A percentile compares a stretch with the other conserved stretches of the same genome.
Evolutionary conservation across 2,113 vertebrate species (phyloP).

Genomic region (Laticauda colubrina): DNA sequence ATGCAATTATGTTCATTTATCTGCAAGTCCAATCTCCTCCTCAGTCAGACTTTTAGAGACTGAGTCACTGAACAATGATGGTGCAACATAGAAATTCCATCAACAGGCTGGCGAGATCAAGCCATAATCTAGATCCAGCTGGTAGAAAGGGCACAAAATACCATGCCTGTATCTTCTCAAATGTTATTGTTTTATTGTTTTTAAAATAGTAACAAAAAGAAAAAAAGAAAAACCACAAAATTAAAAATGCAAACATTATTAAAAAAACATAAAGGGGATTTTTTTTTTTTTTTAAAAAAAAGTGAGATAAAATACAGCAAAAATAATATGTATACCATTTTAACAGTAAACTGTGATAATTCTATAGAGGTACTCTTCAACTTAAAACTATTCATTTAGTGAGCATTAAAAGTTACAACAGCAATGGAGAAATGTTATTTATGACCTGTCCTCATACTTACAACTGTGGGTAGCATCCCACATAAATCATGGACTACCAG

Average conservation of each 20-base stretch:
- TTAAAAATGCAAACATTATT: too few relatives aligned
- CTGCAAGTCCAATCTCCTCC: neutral
- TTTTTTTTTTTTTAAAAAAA: too few relatives aligned
- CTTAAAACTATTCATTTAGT: neutral
- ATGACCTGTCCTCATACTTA: neutral
- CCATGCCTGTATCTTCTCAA: slow-evolving; percentile 73
- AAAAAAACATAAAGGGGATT: too few relatives aligned
- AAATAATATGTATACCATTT: neutral
- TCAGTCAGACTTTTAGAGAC: neutral
- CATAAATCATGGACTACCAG: neutral
- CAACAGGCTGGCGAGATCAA: neutral
- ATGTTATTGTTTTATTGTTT: too few relatives aligned
- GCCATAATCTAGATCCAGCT: neutral
- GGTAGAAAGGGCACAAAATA: neutral
- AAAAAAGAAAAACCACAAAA: too few relatives aligned
- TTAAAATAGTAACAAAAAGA: too few relatives aligned
- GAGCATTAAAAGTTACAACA: neutral
- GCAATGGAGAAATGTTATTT: neutral
- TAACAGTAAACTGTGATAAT: neutral
- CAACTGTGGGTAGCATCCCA: neutral
- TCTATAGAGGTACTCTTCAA: neutral
- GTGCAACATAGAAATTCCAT: neutral
- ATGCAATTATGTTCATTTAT: neutral
- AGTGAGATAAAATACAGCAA: too few relatives aligned
- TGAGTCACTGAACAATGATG: neutral